Conservation (phyloP, 2,797 vertebrate genomes). For the Pseudopleuronectes americanus region DNA sequence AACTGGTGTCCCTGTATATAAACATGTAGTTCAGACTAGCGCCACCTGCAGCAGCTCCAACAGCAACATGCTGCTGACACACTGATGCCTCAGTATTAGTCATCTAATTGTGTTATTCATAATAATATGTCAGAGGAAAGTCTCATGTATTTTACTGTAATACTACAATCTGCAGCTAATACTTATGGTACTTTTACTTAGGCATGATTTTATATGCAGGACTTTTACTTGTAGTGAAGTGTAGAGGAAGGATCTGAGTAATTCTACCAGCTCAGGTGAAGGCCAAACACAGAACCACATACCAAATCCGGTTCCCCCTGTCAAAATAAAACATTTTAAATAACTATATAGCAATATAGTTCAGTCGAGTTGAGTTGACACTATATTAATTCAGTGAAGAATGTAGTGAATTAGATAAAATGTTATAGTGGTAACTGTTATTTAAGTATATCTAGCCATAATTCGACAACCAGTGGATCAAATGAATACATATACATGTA, state of each 20-base stretch:
- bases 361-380: too few species aligned
- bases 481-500: too few species aligned
- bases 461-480: too few species aligned
- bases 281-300: not conserved
- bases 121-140: not conserved
- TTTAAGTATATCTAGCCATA: not conserved
- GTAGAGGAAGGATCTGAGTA: not conserved
- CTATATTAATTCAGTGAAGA: not conserved
- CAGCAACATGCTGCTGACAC: not conserved
- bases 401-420: not conserved
- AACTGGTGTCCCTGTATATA: not conserved
- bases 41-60: slow-evolving; percentile 1
- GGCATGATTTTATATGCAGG: not conserved
- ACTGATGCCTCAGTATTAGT: not conserved
- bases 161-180: not conserved
- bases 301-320: slow-evolving; percentile 35
- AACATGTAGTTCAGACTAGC: not conserved
- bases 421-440: not conserved
- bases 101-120: not conserved
- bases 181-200: not conserved
- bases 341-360: not conserved
- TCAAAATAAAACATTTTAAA: slow-evolving; percentile 46
- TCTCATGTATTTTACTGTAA: not conserved
- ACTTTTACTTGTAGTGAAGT: not conserved
- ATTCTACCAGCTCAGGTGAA: not conserved